These are phyloP conservation scores for Platyscapa corneri DNA, from an alignment of 1,140 invertebrate genomes.

Conservation along the genomic window DNA sequence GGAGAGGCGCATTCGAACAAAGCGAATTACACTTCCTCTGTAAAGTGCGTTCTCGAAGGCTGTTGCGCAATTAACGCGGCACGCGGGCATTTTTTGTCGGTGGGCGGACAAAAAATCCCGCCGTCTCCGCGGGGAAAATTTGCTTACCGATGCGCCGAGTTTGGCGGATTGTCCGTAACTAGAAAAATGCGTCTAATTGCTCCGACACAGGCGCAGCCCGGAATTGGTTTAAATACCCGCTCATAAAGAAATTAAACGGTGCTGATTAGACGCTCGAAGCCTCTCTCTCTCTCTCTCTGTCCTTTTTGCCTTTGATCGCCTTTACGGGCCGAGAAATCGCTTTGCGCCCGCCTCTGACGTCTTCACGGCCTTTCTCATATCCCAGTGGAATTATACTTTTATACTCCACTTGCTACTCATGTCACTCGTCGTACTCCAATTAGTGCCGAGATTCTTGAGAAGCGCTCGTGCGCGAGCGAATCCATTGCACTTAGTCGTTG, in stretches of 20 bases:
- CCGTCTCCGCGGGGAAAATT: too few species aligned
- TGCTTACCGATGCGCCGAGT: too few species aligned
- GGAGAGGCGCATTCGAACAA: too few species aligned
- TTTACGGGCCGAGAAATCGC: not conserved
- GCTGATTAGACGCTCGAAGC: conserved; percentile 5
- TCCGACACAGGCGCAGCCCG: not conserved
- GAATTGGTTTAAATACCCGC: not conserved
- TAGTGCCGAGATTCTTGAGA: conserved; percentile 46
- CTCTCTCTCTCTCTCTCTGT: not conserved
- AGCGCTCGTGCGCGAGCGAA: conserved; percentile 7
- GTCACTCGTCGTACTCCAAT: conserved; percentile 45
- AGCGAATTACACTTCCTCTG: too few species aligned
- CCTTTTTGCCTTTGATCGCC: not conserved
- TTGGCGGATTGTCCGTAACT: not conserved
- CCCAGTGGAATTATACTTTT: not conserved
- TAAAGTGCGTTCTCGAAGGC: too few species aligned
- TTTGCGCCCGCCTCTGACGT: not conserved
- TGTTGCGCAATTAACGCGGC: too few species aligned
- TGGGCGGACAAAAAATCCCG: too few species aligned
- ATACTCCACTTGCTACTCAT: conserved; percentile 43
- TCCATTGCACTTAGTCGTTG: too few species aligned
- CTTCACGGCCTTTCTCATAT: not conserved
- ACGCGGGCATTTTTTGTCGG: too few species aligned
- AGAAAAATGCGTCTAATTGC: not conserved
- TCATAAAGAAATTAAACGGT: conserved; percentile 19